Percentiles rank a stretch among this genome's conserved stretches.
phyloP scores from a whole-genome alignment of 2,888 invertebrate species.

The Lochmaea capreae region DNA sequence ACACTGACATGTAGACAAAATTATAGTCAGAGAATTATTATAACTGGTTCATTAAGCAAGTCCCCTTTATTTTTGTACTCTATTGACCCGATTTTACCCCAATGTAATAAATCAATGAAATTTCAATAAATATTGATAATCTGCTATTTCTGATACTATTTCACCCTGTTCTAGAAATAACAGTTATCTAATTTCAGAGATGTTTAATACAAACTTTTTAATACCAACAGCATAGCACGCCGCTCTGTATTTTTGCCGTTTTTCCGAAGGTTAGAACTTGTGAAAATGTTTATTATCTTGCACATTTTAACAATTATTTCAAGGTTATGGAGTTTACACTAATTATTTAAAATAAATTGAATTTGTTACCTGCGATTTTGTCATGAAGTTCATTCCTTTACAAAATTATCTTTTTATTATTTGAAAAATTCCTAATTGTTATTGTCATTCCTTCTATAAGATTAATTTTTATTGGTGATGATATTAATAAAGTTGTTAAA shows the following conservation, averaged over 20 bases:
- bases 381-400: not conserved
- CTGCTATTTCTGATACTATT: not conserved
- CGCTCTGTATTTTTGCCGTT: not conserved
- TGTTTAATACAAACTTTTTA: not conserved
- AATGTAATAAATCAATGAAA: not conserved
- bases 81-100: not conserved
- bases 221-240: not conserved
- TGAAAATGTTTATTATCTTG: not conserved
- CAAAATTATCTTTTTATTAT: not conserved
- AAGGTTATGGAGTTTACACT: not conserved
- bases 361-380: not conserved
- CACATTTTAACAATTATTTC: not conserved
- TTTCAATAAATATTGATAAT: not conserved
- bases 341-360: not conserved
- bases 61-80: too few species aligned
- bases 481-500: not conserved
- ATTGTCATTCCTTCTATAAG: not conserved
- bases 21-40: too few species aligned
- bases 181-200: not conserved
- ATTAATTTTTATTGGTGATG: not conserved
- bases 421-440: not conserved
- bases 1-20: too few species aligned
- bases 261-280: not conserved
- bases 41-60: too few species aligned
- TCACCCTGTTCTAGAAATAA: conserved; percentile 6